Evolutionary conservation across 2,113 vertebrate genomes (phyloP), one percentile per base, ranked within the genome.

Genomic region (Petroica traversi): DNA sequence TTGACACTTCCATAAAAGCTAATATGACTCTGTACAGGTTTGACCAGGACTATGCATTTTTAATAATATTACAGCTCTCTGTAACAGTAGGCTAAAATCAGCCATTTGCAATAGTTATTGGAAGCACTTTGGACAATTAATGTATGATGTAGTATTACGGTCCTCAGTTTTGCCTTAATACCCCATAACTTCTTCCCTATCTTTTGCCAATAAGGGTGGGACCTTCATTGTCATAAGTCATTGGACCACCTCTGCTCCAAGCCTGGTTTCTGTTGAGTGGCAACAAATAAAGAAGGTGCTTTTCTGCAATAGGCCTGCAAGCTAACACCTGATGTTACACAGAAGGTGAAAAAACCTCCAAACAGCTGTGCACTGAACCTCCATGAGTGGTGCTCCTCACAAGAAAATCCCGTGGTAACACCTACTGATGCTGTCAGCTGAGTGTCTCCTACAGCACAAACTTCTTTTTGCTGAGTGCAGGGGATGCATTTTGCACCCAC

Each of bases 191-290:
- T 2, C 31, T 63, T 92, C n/a, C 12, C 10, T 54, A 3, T 36
- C 29, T 73, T 57, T 64, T 45, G 19, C 16, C 3, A 0, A 3
- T 43, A 28, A 61, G 29, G 11, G 17, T 41, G 46, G 46, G 41
- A 45, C 15, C 11, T 51, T 66, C 0, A 0, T 11, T 67, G 25
- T 62, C 9, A 0, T 13, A 36, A 40, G 19, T 12, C 36, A 29
- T 8, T 41, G 54, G 26, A 29, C 24, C 4, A 13, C 9, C 4
- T 68, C 4, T 48, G n/a, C 11, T 68, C 41, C n/a, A 18, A 52
- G 9, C 8, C 16, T 25, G 11, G 8, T 40, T 75, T 62, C 34
- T 58, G 10, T 38, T 33, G 25, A 58, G 52, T 22, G 43, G 15
- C 28, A 68, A 19, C 31, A 83, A 68, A 64, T 48, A 20, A 34